These are phyloP conservation scores for Ypsolopha scabrella DNA, from an alignment of 2,888 invertebrate genomes.

Conservation along the genomic window DNA sequence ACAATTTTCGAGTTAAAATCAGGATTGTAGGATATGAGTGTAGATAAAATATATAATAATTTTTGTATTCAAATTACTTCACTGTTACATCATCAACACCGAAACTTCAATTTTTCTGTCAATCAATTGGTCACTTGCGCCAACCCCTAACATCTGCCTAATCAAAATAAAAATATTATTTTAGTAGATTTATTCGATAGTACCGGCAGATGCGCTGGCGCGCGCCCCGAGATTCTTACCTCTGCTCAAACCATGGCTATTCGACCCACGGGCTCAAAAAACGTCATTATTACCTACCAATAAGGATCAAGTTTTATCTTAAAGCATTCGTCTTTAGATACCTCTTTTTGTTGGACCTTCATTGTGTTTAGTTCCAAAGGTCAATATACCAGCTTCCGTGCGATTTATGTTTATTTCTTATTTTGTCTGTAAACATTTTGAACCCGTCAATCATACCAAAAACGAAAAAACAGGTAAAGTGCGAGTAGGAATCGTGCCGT, in stretches of 20 bases:
- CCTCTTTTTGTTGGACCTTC: conserved; percentile 53
- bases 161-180: conserved; percentile 70
- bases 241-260: conserved; percentile 8
- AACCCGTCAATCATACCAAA: conserved; percentile 30
- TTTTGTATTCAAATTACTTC: neutral
- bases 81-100: neutral
- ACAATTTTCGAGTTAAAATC: no score
- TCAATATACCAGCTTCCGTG: conserved; percentile 64
- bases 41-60: no score
- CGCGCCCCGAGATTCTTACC: conserved; percentile 6
- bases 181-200: conserved; percentile 68
- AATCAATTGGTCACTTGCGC: neutral
- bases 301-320: no score
- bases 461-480: neutral
- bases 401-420: conserved; percentile 37
- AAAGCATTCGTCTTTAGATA: neutral
- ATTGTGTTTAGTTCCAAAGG: conserved; percentile 56
- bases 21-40: no score
- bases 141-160: conserved; percentile 53
- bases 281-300: no score
- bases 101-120: neutral
- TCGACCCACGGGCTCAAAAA: no score
- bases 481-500: no score
- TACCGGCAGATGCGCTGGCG: conserved; percentile 57
- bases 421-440: conserved; percentile 48